phyloP scores from a whole-genome alignment of 2,888 invertebrate genomes.

The Cephus runcator region DNA sequence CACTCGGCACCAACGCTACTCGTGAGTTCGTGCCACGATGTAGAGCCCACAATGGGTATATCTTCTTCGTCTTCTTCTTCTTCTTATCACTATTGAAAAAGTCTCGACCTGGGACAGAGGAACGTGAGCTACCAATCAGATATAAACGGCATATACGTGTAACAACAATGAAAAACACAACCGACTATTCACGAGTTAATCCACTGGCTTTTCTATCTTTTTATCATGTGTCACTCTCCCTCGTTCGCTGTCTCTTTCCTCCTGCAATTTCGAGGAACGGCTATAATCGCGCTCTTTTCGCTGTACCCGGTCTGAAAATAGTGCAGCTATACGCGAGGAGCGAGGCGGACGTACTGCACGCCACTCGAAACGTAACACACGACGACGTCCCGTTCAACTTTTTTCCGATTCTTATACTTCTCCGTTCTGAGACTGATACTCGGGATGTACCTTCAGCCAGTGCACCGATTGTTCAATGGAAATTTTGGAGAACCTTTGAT shows the following conservation, averaged over 20 bases:
- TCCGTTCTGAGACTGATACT: not conserved
- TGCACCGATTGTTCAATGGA: not conserved
- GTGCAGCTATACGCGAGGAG: not conserved
- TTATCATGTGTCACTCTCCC: not conserved
- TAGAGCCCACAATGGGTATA: not conserved
- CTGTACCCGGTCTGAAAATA: not conserved
- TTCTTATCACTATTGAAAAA: constrained; percentile 16
- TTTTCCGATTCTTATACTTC: not conserved
- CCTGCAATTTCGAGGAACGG: not conserved
- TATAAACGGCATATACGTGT: not conserved
- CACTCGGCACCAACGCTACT: not conserved
- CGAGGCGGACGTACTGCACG: not conserved
- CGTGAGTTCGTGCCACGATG: not conserved
- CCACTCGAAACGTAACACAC: not conserved
- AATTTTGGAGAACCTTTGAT: not conserved
- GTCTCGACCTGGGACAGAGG: not conserved
- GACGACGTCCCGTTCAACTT: not conserved
- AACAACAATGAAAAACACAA: not conserved
- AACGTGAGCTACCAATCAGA: not conserved
- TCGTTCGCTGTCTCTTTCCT: not conserved
- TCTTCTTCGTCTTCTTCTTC: not conserved
- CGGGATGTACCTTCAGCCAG: not conserved
- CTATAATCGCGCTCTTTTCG: not conserved
- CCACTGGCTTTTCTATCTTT: not conserved
- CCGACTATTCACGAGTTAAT: not conserved